These are phyloP conservation scores for Baronia brevicornis DNA, from an alignment of 2,888 invertebrate species.

Conservation along the genomic window DNA sequence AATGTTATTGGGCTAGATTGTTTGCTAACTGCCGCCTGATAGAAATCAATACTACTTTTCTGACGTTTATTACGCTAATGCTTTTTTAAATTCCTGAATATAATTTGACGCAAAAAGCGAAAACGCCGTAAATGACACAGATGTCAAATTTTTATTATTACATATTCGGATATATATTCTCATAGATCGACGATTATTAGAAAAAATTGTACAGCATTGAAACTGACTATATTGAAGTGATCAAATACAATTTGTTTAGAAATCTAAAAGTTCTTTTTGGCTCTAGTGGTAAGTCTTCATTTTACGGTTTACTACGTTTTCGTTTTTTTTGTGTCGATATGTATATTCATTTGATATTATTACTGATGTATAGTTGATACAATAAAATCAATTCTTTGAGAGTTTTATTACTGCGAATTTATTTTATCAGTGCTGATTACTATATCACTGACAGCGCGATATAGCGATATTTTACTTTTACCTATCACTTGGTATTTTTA, in stretches of 20 bases:
- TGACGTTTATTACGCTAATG: too few relatives aligned
- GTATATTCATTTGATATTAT: too few relatives aligned
- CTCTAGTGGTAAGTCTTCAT: too few relatives aligned
- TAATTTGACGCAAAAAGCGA: too few relatives aligned
- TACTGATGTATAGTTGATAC: too few relatives aligned
- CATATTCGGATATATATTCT: constrained; percentile 20
- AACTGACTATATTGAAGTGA: constrained; percentile 9
- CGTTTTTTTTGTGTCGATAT: too few relatives aligned
- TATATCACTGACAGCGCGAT: constrained; percentile 45
- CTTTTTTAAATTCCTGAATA: too few relatives aligned
- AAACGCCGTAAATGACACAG: too few relatives aligned
- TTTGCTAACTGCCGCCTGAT: constrained; percentile 32
- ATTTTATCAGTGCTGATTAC: constrained; percentile 56
- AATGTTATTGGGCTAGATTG: constrained; percentile 40
- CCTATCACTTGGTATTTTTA: constrained; percentile 11
- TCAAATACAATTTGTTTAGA: too few relatives aligned
- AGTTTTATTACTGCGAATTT: constrained; percentile 38
- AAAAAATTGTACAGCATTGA: constrained; percentile 3
- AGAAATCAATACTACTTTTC: constrained; percentile 32
- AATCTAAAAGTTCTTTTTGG: too few relatives aligned
- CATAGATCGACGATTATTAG: constrained; percentile 1
- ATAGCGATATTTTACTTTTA: constrained; percentile 31
- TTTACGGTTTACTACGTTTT: too few relatives aligned
- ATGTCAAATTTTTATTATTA: too few relatives aligned
- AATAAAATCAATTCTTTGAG: constrained; percentile 23